phyloP scores from a whole-genome alignment of 2,888 invertebrate genomes.

The Phasia obesa region DNA sequence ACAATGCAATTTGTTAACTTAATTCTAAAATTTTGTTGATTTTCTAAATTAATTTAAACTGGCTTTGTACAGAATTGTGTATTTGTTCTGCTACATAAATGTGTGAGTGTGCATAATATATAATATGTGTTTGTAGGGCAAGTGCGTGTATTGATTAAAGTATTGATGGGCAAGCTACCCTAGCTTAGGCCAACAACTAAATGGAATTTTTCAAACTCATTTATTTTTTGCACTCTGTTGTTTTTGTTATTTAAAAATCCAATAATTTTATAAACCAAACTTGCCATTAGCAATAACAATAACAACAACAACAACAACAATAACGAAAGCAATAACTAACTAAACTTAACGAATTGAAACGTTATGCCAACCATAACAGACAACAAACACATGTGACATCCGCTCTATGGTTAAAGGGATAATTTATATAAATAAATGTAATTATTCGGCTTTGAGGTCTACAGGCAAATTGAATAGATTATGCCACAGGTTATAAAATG shows the following conservation, averaged over 20 bases:
- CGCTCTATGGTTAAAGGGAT: slow-evolving; percentile 23
- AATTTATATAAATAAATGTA: slow-evolving; percentile 36
- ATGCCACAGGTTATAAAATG: slow-evolving; percentile 41
- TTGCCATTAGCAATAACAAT: slow-evolving; percentile 38
- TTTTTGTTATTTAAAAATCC: slow-evolving; percentile 57
- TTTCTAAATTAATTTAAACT: slow-evolving; percentile 63
- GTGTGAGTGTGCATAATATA: background rate
- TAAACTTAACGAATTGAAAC: slow-evolving; percentile 20
- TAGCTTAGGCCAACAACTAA: slow-evolving; percentile 50
- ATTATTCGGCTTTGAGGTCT: slow-evolving; percentile 47
- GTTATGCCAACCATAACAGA: slow-evolving; percentile 17
- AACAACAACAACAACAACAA: slow-evolving; percentile 10
- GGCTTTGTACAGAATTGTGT: slow-evolving; percentile 30
- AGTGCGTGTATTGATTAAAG: slow-evolving; percentile 2
- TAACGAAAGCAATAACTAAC: slow-evolving; percentile 2
- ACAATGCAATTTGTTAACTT: slow-evolving; percentile 53
- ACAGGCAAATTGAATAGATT: slow-evolving; percentile 52
- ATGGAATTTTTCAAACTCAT: slow-evolving; percentile 43
- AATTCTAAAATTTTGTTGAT: slow-evolving; percentile 53
- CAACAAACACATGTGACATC: slow-evolving; percentile 26
- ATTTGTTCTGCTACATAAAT: background rate
- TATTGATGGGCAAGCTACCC: slow-evolving; percentile 24
- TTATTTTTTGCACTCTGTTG: background rate
- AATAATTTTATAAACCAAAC: slow-evolving; percentile 56
- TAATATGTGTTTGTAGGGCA: background rate